Percentiles rank a stretch among this genome's conserved stretches.
Conservation (phyloP, 2,797 vertebrate genomes). For the Odontamblyopus rebecca region DNA sequence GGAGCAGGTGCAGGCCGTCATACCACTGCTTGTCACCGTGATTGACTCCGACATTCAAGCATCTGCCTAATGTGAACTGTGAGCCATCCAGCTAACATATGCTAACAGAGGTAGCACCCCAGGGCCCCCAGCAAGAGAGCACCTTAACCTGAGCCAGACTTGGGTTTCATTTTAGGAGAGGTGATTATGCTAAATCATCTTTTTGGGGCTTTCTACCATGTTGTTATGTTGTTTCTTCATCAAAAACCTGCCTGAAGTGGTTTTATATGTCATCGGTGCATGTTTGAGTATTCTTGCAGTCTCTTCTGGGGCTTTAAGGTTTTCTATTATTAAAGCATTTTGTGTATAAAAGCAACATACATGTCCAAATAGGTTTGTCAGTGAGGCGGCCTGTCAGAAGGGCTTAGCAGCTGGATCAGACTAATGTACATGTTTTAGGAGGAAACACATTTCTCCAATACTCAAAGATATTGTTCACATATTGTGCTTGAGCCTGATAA, state of each 20-base stretch:
- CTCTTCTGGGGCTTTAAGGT: no score
- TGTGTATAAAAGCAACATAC: background rate
- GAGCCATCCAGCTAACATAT: slow-evolving; percentile 32
- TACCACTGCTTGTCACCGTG: slow-evolving; percentile 37
- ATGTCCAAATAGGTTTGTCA: background rate
- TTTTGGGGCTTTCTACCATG: no score
- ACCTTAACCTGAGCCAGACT: slow-evolving; percentile 21
- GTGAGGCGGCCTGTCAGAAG: background rate
- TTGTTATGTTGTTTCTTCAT: no score
- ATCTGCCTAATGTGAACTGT: slow-evolving; percentile 58
- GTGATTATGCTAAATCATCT: no score
- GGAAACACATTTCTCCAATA: no score
- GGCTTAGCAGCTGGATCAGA: no score
- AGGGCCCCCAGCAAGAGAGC: slow-evolving; percentile 44
- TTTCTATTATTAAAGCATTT: background rate
- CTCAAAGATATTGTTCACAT: no score
- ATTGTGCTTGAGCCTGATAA: no score
- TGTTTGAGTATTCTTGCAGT: no score
- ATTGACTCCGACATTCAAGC: slow-evolving; percentile 58
- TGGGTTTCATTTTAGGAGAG: slow-evolving; percentile 1
- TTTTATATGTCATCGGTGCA: no score
- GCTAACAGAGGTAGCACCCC: slow-evolving; percentile 39
- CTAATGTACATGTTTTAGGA: no score
- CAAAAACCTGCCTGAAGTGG: no score
- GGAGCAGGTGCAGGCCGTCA: slow-evolving; percentile 18